Evolutionary conservation across 2,797 vertebrate species (phyloP).

Genomic region (Erethizon dorsatum): DNA sequence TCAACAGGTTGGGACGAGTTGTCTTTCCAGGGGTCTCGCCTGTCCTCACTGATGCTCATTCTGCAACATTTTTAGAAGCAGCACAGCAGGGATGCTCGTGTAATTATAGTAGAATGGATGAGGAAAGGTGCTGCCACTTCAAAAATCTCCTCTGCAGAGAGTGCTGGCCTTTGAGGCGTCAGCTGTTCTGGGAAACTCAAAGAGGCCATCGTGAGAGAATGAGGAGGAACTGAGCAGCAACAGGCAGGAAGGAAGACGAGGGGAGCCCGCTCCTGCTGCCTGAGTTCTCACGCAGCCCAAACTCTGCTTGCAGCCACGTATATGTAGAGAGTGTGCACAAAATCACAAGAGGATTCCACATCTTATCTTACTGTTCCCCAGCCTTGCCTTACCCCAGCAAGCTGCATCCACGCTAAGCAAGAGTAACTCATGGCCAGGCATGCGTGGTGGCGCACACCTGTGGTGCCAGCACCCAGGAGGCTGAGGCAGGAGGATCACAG

Average conservation of each 20-base stretch:
- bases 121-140: not conserved
- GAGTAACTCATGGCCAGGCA: not conserved
- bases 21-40: not conserved
- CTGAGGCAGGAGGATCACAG: not conserved
- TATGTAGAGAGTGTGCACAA: not conserved
- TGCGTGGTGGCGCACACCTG: not conserved
- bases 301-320: not conserved
- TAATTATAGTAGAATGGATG: not conserved
- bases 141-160: not conserved
- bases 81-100: not conserved
- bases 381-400: not conserved
- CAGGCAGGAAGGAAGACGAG: too few species aligned
- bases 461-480: not conserved
- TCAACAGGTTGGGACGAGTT: constrained; percentile 16
- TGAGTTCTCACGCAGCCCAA: not conserved
- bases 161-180: not conserved
- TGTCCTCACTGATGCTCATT: not conserved
- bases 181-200: not conserved
- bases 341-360: not conserved
- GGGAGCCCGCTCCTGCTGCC: not conserved
- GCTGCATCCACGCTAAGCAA: not conserved
- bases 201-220: not conserved
- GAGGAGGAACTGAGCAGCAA: rapidly evolving
- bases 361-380: not conserved
- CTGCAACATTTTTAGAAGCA: constrained; percentile 11